phyloP scores from a whole-genome alignment of 2,113 vertebrate species.

The Salvelinus namaycush region DNA sequence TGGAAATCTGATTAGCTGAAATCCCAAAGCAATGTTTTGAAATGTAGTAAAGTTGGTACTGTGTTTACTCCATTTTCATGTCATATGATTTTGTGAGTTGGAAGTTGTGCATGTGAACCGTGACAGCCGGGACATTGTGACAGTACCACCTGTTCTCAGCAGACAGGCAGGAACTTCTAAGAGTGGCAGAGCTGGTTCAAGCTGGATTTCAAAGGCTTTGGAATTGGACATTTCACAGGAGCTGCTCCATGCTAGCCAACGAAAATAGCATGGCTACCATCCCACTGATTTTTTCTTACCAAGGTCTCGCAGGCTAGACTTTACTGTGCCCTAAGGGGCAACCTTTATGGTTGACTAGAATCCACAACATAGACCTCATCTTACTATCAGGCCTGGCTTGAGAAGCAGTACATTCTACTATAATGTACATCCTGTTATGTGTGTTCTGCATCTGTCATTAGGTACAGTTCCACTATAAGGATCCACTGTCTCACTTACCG shows the following conservation, averaged over 20 bases:
- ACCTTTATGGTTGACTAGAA: neutral
- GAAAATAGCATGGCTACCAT: constrained; percentile 39
- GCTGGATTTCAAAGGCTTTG: constrained; percentile 38
- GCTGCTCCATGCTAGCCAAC: constrained; percentile 29
- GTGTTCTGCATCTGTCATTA: neutral
- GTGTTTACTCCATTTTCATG: neutral
- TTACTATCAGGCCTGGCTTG: neutral
- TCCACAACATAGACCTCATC: neutral
- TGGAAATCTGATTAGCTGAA: neutral
- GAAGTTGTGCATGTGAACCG: constrained; percentile 2
- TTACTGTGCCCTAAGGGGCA: constrained; percentile 5
- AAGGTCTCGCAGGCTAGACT: constrained; percentile 13
- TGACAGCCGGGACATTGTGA: neutral
- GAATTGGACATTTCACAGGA: constrained; percentile 41
- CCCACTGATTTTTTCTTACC: constrained; percentile 30
- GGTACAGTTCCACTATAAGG: neutral
- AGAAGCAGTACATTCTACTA: neutral
- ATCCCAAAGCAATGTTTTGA: neutral
- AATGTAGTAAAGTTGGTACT: neutral
- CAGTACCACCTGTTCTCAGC: constrained; percentile 51
- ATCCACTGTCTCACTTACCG: neutral
- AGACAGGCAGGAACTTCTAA: constrained; percentile 4
- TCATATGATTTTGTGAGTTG: neutral
- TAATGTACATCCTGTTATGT: neutral
- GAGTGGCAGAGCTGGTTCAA: constrained; percentile 36